Percentiles rank a stretch among this genome's conserved stretches.
phyloP scores from a whole-genome alignment of 2,797 vertebrate genomes.

The Syngnathus acus region DNA sequence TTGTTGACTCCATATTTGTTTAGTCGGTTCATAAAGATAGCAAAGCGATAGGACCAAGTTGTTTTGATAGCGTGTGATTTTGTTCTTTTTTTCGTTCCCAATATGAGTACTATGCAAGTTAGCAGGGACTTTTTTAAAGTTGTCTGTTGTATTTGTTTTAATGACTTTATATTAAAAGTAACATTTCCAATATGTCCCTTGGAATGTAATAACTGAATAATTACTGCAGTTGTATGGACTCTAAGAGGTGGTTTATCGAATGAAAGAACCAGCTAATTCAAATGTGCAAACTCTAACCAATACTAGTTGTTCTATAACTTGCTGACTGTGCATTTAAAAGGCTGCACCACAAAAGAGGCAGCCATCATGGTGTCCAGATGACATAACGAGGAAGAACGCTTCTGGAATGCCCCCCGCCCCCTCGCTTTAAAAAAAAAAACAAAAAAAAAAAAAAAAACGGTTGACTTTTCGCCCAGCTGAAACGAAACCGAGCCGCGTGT shows the following conservation, averaged over 20 bases:
- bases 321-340: constrained; percentile 35
- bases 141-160: too few relatives aligned
- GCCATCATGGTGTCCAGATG: constrained; percentile 32
- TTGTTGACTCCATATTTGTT: too few relatives aligned
- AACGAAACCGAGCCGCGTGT: constrained; percentile 74
- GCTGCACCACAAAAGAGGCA: constrained; percentile 29
- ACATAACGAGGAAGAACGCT: constrained; percentile 50
- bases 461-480: constrained; percentile 62
- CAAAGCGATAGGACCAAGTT: too few relatives aligned
- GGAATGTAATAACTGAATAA: too few relatives aligned
- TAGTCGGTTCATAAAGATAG: too few relatives aligned
- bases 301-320: constrained; percentile 17
- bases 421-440: not conserved
- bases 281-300: not conserved
- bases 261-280: not conserved
- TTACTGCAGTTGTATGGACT: too few relatives aligned
- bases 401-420: constrained; percentile 18
- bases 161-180: too few relatives aligned
- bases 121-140: too few relatives aligned
- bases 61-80: too few relatives aligned
- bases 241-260: not conserved
- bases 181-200: too few relatives aligned
- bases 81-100: too few relatives aligned
- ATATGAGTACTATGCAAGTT: too few relatives aligned
- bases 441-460: constrained; percentile 11